These are phyloP conservation scores for Phytoseiulus persimilis DNA, from an alignment of 2,888 invertebrate species.

Conservation along the genomic window DNA sequence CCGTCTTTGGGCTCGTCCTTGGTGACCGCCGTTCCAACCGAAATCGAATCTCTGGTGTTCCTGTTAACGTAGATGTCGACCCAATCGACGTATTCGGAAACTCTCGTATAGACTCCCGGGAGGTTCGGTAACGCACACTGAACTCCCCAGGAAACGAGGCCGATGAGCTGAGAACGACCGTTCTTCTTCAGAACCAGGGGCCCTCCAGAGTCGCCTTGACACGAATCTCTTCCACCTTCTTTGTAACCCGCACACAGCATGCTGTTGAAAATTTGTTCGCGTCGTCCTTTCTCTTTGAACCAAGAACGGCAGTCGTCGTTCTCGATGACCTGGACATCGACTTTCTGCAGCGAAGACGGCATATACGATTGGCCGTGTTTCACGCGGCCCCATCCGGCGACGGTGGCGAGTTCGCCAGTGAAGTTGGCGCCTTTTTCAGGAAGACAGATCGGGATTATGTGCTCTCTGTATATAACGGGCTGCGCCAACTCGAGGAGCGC, in stretches of 20 bases:
- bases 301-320: conserved; percentile 83
- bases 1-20: conserved; percentile 13
- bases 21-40: not conserved
- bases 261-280: conserved; percentile 77
- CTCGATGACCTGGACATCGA: conserved; percentile 62
- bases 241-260: conserved; percentile 87
- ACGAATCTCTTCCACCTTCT: conserved; percentile 62
- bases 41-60: not conserved
- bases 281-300: conserved; percentile 78
- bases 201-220: conserved; percentile 53
- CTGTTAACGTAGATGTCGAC: conserved; percentile 43
- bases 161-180: conserved; percentile 45
- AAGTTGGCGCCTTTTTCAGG: conserved; percentile 68
- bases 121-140: conserved; percentile 46
- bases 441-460: conserved; percentile 82
- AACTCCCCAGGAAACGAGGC: conserved; percentile 45
- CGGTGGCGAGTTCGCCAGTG: conserved; percentile 78
- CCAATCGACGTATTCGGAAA: conserved; percentile 46
- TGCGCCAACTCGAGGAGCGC: conserved; percentile 59
- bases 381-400: conserved; percentile 82
- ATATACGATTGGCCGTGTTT: conserved; percentile 65
- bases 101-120: conserved; percentile 46
- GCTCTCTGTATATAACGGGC: conserved; percentile 76
- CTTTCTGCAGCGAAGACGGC: conserved; percentile 65
- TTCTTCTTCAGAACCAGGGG: conserved; percentile 46